Evolutionary conservation across 2,113 vertebrate genomes (phyloP), one percentile per base, ranked within the genome.

Genomic region (Eleginops maclovinus): DNA sequence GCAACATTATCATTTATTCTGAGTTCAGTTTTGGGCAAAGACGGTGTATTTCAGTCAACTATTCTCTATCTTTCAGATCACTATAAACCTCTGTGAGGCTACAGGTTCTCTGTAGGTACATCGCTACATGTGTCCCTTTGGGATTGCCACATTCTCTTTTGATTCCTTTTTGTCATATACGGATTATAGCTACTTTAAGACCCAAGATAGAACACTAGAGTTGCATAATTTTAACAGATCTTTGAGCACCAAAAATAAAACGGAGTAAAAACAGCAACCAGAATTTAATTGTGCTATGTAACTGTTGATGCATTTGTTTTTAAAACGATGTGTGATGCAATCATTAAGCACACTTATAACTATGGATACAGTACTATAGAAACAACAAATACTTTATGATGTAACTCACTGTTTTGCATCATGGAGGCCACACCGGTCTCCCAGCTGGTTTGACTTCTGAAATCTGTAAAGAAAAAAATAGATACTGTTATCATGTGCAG

Each of bases 381-480:
- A 74, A 53, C 4, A 70, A 56, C 0, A 21, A 24, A 21, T 12
- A 26, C 15, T 28, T 36, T 13, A 8, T 44, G 56, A 65, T 60
- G 51, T 50, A 70, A 94, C 94, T 95, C 92, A 95, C 94, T 95
- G 93, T 98, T 99, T 95, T 98, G 97, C 97, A 98, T 99, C 92
- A 93, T 97, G 94, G 93, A 95, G 87, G 95, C 93, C 87, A 96
- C 96, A 60, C 91, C 95, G 21, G 90, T 94, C 92, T 99, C 96
- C 97, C 97, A 96, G 95, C 95, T 96, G 87, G 95, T 88, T 93
- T 94, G 95, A 92, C 93, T 96, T 91, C 92, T 93, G 95, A 95
- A 93, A 92, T 98, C 97, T 99, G 95, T 83, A 49, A 13, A 53
- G 49, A 55, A 17, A 21, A 93, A 87, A 46, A 66, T 54, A 76